phyloP scores from a whole-genome alignment of 2,797 vertebrate genomes.

The Scolopax bukidnonensis region DNA sequence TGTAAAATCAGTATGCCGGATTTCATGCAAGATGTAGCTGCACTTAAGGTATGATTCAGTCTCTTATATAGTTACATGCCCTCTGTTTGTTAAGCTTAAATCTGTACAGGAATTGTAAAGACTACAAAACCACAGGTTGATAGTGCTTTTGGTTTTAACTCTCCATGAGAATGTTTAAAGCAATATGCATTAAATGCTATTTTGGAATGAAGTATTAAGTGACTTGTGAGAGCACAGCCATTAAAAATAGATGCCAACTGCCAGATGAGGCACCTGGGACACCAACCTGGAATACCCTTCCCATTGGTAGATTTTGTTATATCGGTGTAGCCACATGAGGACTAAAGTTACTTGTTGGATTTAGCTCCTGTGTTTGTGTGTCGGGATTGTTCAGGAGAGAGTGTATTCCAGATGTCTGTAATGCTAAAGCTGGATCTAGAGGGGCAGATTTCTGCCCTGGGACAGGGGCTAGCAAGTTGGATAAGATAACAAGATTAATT shows the following conservation, averaged over 20 bases:
- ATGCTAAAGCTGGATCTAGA: background rate
- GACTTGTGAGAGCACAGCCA: background rate
- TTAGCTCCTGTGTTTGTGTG: background rate
- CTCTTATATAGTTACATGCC: background rate
- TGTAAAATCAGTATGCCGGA: background rate
- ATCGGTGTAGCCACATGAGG: background rate
- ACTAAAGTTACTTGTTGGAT: fast-evolving
- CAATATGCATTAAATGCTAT: background rate
- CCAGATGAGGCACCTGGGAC: background rate
- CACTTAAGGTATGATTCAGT: background rate
- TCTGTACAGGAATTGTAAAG: background rate
- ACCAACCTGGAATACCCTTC: background rate
- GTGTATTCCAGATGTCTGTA: fast-evolving
- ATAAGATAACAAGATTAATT: background rate
- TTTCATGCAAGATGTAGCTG: background rate
- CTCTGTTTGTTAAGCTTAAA: background rate
- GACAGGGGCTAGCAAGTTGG: background rate
- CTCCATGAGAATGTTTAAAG: background rate
- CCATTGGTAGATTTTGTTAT: background rate
- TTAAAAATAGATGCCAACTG: background rate
- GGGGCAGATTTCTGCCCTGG: background rate
- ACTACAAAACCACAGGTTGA: background rate
- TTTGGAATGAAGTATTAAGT: background rate
- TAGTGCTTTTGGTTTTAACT: background rate
- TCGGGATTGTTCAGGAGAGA: background rate